These are phyloP conservation scores for Gymnoscopelus microlampas DNA, from an alignment of 2,797 vertebrate species.

Conservation along the genomic window DNA sequence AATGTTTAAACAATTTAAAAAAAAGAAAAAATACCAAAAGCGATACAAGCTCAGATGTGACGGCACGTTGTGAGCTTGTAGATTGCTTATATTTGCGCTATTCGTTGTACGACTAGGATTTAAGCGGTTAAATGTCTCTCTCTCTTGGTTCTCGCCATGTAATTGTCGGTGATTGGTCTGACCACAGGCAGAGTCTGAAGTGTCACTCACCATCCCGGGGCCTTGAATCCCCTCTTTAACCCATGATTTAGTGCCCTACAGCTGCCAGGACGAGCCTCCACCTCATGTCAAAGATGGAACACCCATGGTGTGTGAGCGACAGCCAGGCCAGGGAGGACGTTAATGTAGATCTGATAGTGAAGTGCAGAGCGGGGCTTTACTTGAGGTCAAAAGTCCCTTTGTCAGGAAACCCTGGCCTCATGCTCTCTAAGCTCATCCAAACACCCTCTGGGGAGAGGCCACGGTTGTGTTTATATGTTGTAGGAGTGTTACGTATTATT, in stretches of 20 bases:
- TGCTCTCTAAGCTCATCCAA: slow-evolving; percentile 30
- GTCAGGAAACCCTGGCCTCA: slow-evolving; percentile 20
- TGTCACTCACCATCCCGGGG: slow-evolving; percentile 15
- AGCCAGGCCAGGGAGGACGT: slow-evolving; percentile 34
- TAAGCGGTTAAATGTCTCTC: not conserved
- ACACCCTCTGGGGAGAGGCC: slow-evolving; percentile 20
- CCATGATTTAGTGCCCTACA: slow-evolving; percentile 44
- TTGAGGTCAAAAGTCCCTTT: slow-evolving; percentile 35
- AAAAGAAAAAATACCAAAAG: too few relatives aligned
- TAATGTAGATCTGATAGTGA: slow-evolving; percentile 25
- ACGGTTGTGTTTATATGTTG: slow-evolving; percentile 45
- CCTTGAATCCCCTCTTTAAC: slow-evolving; percentile 25
- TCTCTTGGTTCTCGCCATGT: slow-evolving; percentile 18
- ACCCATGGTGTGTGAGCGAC: slow-evolving; percentile 44
- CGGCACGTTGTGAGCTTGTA: too few relatives aligned
- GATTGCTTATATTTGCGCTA: too few relatives aligned
- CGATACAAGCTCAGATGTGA: too few relatives aligned
- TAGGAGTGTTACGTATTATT: slow-evolving; percentile 36
- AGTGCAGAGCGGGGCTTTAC: slow-evolving; percentile 26
- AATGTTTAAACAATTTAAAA: not conserved
- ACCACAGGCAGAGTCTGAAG: slow-evolving; percentile 27
- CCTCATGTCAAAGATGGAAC: slow-evolving; percentile 52
- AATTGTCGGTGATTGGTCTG: slow-evolving; percentile 21
- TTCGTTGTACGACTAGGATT: too few relatives aligned
- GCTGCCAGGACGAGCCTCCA: slow-evolving; percentile 39